phyloP scores from a whole-genome alignment of 1,140 invertebrate species.

The Paracyclopina nana region DNA sequence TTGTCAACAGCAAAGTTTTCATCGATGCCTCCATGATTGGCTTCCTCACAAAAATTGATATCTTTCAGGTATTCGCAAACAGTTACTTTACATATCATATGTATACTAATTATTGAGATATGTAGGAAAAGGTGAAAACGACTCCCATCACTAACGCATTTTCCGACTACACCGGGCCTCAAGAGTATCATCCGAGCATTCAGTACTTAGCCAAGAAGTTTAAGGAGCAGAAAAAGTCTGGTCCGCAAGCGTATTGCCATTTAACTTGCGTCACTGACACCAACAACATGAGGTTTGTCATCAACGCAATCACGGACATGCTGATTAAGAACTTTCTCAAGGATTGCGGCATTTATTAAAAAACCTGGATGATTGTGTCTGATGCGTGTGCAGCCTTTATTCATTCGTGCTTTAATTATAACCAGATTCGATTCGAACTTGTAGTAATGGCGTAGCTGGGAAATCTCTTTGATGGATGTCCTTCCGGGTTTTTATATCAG shows the following conservation, averaged over 20 bases:
- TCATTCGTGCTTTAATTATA: no score
- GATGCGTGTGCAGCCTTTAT: no score
- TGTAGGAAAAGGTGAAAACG: background rate
- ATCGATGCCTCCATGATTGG: slow-evolving; percentile 14
- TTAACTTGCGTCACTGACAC: background rate
- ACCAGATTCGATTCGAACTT: no score
- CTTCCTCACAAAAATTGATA: slow-evolving; percentile 17
- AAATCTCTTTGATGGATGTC: no score
- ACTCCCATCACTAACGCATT: background rate
- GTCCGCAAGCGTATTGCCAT: background rate
- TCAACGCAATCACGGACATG: slow-evolving; percentile 8
- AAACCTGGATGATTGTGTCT: background rate
- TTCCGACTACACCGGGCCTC: background rate
- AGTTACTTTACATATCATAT: background rate
- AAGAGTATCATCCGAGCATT: background rate
- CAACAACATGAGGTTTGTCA: slow-evolving; percentile 9
- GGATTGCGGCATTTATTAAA: slow-evolving; percentile 13
- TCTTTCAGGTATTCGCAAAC: slow-evolving; percentile 4
- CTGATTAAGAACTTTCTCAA: slow-evolving; percentile 16
- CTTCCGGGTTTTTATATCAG: no score
- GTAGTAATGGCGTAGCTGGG: no score
- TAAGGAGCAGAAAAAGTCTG: background rate
- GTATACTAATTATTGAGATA: background rate
- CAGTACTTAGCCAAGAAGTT: slow-evolving; percentile 1
- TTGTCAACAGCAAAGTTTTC: slow-evolving; percentile 15